Evolutionary conservation across 2,797 vertebrate species (phyloP), one percentile per base, ranked within the genome.

Genomic region (Alectoris magna): DNA sequence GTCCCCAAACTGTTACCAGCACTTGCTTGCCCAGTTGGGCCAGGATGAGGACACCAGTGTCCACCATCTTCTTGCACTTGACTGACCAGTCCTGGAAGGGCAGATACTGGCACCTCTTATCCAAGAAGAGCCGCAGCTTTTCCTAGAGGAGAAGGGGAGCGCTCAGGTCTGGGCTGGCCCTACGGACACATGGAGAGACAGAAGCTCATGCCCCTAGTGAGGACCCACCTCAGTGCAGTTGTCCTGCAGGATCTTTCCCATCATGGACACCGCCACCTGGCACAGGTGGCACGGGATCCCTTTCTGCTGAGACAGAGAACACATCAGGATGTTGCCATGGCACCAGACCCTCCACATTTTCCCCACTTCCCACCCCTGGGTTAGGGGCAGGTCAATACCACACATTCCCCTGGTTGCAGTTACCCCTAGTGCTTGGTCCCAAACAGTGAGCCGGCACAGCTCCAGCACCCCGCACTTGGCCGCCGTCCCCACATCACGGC

Each of bases 81-180:
- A 96, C 59, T 2, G 97, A 91, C 93, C 99, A 36, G 71, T 96
- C 91, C 55, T 98, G 84, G 46, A 98, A 98, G 43, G 98, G 98
- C 88, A 99, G 97, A 95, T 98, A 97, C 93, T 98, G 98, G 90
- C 99, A 99, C 55, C 92, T 96, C 94, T 98, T 99, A 95, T 99
- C 98, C 97, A 99, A 91, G 95, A 99, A 99, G 14, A 55, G 70
- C 2, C 98, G 96, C 68, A 99, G 93, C 92, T 98, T 98, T 86
- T 95, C 74, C 99, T 99, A 53, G 9, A 18, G 11, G 48, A 19
- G 29, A 84, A 76, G n/a, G 23, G 16, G n/a, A 80, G n/a, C 15
- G 26, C 18, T 92, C 73, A 75, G 73, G 41, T 17, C 3, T 7
- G 8, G 14, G 60, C 24, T 76, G 75, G 15, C 18, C 15, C 38